These are phyloP conservation scores for Caenorhabditis plicata DNA, from an alignment of 2,888 invertebrate species.

Conservation along the genomic window DNA sequence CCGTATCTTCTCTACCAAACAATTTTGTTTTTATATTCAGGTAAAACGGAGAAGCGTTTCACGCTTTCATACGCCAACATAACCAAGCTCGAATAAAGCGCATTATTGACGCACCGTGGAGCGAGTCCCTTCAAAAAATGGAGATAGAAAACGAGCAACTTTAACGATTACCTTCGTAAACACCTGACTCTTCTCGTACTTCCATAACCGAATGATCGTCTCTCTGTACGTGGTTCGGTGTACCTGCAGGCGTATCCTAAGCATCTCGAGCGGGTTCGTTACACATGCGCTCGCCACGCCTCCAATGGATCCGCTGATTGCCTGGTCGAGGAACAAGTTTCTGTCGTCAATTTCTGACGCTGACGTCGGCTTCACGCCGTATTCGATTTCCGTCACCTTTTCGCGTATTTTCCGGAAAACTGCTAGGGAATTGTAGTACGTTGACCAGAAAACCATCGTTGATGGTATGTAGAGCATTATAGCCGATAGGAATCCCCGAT, in stretches of 20 bases:
- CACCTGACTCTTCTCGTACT: constrained; percentile 51
- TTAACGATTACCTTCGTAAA: constrained; percentile 55
- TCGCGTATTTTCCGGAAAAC: constrained; percentile 36
- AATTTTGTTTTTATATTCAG: constrained; percentile 51
- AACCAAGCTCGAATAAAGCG: constrained; percentile 54
- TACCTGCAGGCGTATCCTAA: constrained; percentile 56
- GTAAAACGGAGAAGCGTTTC: constrained; percentile 53
- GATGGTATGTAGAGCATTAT: constrained; percentile 60
- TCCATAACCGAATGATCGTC: constrained; percentile 52
- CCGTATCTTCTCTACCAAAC: no score
- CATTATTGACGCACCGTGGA: constrained; percentile 58
- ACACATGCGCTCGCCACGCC: constrained; percentile 56
- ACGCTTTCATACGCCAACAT: constrained; percentile 62
- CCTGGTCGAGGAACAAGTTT: constrained; percentile 53
- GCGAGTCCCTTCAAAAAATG: constrained; percentile 50
- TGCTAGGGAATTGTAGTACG: constrained; percentile 55
- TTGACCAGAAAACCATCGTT: constrained; percentile 64
- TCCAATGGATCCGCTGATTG: constrained; percentile 53
- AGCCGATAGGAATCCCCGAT: constrained; percentile 61
- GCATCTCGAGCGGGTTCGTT: constrained; percentile 60
- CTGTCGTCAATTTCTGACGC: constrained; percentile 41
- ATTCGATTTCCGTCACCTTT: constrained; percentile 37
- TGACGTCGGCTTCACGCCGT: constrained; percentile 29
- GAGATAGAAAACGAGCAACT: no score
- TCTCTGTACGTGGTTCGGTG: constrained; percentile 58